Evolutionary conservation across 2,113 vertebrate species (phyloP).

Genomic region (Phrynosoma blainvillii): DNA sequence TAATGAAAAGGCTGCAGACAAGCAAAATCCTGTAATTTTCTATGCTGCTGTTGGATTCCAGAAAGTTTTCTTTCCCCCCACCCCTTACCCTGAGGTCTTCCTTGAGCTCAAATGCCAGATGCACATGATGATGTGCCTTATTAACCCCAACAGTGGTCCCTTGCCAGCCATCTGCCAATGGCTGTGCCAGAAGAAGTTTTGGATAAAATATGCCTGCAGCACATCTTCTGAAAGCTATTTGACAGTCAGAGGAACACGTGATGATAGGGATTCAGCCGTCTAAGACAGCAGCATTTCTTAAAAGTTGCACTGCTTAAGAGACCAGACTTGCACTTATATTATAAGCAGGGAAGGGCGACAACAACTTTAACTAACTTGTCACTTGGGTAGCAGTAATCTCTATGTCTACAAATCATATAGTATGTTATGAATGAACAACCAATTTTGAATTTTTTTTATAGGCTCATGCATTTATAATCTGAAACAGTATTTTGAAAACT

Average conservation of each 20-base stretch:
- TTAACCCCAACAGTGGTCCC: background rate
- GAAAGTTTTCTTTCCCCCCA: background rate
- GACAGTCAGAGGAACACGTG: background rate
- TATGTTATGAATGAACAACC: too few relatives aligned
- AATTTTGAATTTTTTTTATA: too few relatives aligned
- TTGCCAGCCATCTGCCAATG: background rate
- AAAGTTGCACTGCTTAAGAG: background rate
- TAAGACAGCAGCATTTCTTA: background rate
- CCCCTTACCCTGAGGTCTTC: constrained; percentile 3
- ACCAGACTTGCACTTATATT: background rate
- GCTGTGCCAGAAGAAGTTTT: constrained; percentile 9
- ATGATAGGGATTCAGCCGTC: background rate
- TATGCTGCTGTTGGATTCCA: constrained; percentile 6
- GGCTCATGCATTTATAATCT: too few relatives aligned
- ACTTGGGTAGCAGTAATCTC: too few relatives aligned
- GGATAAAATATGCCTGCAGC: background rate
- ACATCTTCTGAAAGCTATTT: constrained; percentile 4
- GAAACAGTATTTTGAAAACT: too few relatives aligned
- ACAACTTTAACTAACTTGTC: too few relatives aligned
- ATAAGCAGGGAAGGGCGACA: fast-evolving
- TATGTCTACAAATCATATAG: too few relatives aligned
- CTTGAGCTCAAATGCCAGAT: constrained; percentile 22
- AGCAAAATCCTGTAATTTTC: background rate
- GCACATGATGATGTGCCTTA: constrained; percentile 1
- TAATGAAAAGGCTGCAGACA: constrained; percentile 16